These are phyloP conservation scores for Amphipyra berbera DNA, from an alignment of 2,888 invertebrate species.

Conservation along the genomic window DNA sequence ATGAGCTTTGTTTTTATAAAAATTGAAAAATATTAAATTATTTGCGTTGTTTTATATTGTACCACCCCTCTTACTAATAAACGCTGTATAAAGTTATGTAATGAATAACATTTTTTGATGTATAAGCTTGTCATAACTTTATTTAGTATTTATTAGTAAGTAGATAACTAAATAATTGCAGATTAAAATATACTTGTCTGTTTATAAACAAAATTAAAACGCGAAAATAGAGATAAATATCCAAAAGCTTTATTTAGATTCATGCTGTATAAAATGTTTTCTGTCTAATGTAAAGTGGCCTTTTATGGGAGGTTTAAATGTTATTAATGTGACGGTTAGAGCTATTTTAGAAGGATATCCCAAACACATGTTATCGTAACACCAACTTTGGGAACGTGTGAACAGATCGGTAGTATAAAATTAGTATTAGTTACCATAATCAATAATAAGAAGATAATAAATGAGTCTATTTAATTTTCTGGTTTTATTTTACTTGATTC, in stretches of 20 bases:
- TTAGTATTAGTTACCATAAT: constrained; percentile 77
- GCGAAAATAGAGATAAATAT: background rate
- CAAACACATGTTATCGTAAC: constrained; percentile 55
- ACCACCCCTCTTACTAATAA: too few species aligned
- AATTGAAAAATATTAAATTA: constrained; percentile 6
- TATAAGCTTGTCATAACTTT: background rate
- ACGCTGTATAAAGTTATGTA: too few species aligned
- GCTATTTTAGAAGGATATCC: constrained; percentile 33
- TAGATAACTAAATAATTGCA: too few species aligned
- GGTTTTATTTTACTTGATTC: constrained; percentile 49
- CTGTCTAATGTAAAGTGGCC: constrained; percentile 42
- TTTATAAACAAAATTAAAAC: background rate
- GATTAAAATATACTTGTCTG: constrained; percentile 1
- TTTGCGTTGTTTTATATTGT: background rate
- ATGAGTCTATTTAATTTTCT: constrained; percentile 62
- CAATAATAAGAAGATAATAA: constrained; percentile 73
- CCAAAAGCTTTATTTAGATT: background rate
- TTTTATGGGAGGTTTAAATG: constrained; percentile 31
- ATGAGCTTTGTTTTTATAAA: too few species aligned
- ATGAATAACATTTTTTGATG: too few species aligned
- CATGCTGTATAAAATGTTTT: background rate
- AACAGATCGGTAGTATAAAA: constrained; percentile 64
- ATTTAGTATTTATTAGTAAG: too few species aligned
- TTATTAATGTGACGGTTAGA: constrained; percentile 31
- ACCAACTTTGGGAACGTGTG: constrained; percentile 24